Evolutionary conservation across 1,140 invertebrate genomes (phyloP), one percentile per base, ranked within the genome.

Genomic region (Drosophila suzukii): DNA sequence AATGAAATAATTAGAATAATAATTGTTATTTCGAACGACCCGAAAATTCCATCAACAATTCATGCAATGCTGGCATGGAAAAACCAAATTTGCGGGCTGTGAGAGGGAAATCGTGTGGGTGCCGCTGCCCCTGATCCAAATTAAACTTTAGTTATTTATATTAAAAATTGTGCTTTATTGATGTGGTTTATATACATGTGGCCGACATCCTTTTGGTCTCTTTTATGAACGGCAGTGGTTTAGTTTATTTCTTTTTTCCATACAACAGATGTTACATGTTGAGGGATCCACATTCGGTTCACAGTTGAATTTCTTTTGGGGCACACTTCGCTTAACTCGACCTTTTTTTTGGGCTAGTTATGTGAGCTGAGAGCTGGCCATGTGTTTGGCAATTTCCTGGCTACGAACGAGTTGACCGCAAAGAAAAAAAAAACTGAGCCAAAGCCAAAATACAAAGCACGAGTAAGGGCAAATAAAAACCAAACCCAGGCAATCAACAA

Each of bases 71-170:
- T 66, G 63, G 43, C 68, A 59, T 62, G 59, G 63, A 27, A 47
- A 76, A 59, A 70, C 68, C 47, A 6, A 66, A 39, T 24, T 59
- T 56, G 55, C 32, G 46, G 49, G 15, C 43, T 44, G 13, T 11
- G 27, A 38, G 17, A 43, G 47, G 27, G 7, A 49, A 24, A 39
- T 38, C 46, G 39, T 57, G 57, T 65, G 61, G 50, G 66, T 6
- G 36, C 20, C 20, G 20, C 39, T 61, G 47, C 43, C 61, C 54
- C 46, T 34, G 81, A 74, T 78, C 79, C 81, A 80, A 79, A 84
- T 88, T 72, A 84, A 89, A 89, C 77, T 89, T 84, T 89, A 81
- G 84, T 88, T 88, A 89, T 88, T 88, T 88, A 88, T 88, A 88
- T 88, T 88, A 88, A 88, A 72, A 88, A 88, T 88, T 80, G 72